Conservation (phyloP, 2,888 invertebrate species). For the Coelinius sp. region DNA sequence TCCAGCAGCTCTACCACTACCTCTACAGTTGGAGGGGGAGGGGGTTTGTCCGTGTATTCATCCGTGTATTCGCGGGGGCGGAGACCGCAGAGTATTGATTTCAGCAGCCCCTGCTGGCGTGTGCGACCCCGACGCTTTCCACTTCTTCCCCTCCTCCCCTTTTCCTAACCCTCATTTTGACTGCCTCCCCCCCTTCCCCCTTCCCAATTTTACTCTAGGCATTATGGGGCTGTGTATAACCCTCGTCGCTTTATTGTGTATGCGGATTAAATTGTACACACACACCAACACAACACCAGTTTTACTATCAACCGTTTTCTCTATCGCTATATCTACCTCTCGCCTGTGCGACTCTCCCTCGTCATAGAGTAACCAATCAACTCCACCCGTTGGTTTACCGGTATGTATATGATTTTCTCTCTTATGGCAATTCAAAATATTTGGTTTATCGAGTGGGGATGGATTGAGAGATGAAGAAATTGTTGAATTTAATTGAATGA, state of each 20-base stretch:
- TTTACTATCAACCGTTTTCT: constrained; percentile 1
- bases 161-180: constrained; percentile 46
- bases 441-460: not conserved
- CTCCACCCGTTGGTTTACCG: not conserved
- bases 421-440: not conserved
- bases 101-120: constrained; percentile 59
- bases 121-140: constrained; percentile 51
- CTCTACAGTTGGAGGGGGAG: constrained; percentile 42
- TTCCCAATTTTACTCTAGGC: constrained; percentile 35
- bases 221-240: constrained; percentile 9
- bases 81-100: constrained; percentile 70
- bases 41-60: constrained; percentile 62
- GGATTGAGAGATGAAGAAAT: not conserved
- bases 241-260: not conserved
- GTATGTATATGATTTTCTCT: not conserved
- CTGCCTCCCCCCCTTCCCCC: constrained; percentile 44
- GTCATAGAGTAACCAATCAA: not conserved
- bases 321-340: not conserved
- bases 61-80: constrained; percentile 65
- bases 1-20: constrained; percentile 27
- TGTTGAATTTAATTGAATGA: no score
- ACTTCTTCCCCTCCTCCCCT: constrained; percentile 44
- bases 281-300: constrained; percentile 22
- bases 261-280: not conserved
- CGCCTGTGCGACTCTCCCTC: not conserved